These are phyloP conservation scores for sheep (Ovis aries) DNA, from an alignment of 2,113 vertebrate species.

Conservation along the genomic window ARS-UI_Ramb_v3.0 NC_056070.1:14663501-14664000, in stretches of 20 bases:
- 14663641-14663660: neutral
- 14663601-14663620: neutral
- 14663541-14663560: neutral
- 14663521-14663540: neutral
- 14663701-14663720: neutral
- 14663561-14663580: neutral
- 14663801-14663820: neutral
- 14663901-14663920: neutral
- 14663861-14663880: neutral
- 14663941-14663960: neutral
- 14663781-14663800: neutral
- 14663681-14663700: neutral
- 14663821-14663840: neutral
- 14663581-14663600: neutral
- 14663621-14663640: neutral
- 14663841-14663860: neutral
- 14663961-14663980: neutral
- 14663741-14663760: rapidly evolving
- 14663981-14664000: neutral
- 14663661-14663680: rapidly evolving
- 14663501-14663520: neutral
- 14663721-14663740: neutral
- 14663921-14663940: neutral
- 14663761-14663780: neutral
- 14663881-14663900: neutral